phyloP scores from a whole-genome alignment of 2,113 vertebrate species.

The Hippocampus guttulatus region DNA sequence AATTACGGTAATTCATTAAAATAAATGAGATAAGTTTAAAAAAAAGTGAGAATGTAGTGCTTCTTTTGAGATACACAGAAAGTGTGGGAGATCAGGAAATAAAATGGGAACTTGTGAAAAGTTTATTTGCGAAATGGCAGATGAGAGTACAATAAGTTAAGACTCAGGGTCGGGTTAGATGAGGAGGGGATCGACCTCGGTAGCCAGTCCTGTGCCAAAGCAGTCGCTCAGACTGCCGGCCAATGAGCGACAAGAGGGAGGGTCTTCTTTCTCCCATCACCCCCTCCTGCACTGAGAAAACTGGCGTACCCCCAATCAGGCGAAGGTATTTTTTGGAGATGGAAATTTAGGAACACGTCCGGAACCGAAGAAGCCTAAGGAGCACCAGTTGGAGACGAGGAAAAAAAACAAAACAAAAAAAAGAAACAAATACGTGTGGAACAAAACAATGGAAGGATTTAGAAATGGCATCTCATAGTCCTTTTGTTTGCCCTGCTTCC shows the following conservation, averaged over 20 bases:
- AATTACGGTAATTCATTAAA: conserved; percentile 72
- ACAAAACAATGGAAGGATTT: conserved; percentile 64
- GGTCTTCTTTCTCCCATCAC: conserved; percentile 32
- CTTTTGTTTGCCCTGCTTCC: conserved; percentile 68
- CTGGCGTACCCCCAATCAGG: conserved; percentile 25
- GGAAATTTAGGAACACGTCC: conserved; percentile 40
- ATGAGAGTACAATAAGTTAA: conserved; percentile 76
- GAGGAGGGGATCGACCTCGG: conserved; percentile 42
- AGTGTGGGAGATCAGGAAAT: conserved; percentile 30
- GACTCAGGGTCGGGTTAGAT: conserved; percentile 52
- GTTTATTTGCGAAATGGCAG: conserved; percentile 79
- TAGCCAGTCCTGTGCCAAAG: conserved; percentile 72
- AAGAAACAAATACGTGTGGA: conserved; percentile 23
- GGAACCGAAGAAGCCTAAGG: conserved; percentile 32
- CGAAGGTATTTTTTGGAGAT: conserved; percentile 16
- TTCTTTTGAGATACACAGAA: conserved; percentile 7
- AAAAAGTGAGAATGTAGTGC: conserved; percentile 33
- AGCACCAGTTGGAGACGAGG: conserved; percentile 63
- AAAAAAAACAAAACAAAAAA: conserved; percentile 24
- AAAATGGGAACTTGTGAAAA: conserved; percentile 69
- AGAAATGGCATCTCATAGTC: conserved; percentile 75
- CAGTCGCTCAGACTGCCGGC: conserved; percentile 64
- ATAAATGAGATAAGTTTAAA: conserved; percentile 75
- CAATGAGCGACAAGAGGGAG: conserved; percentile 25
- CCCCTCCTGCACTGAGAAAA: conserved; percentile 49